phyloP scores from a whole-genome alignment of 2,888 invertebrate species.

The Furcula furcula region DNA sequence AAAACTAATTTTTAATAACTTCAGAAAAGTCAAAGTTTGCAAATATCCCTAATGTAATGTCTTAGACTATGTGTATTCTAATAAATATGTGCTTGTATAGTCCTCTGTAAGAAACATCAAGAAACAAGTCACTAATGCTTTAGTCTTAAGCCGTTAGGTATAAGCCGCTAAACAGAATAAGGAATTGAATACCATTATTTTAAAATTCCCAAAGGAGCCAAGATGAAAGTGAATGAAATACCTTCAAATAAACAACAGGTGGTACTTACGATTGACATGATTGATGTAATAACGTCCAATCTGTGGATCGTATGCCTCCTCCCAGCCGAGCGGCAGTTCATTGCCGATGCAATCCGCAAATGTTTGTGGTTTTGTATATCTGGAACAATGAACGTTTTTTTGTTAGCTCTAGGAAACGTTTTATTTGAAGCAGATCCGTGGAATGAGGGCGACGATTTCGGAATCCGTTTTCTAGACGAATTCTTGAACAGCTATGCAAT shows the following conservation, averaged over 20 bases:
- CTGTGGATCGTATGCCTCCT: constrained; percentile 96
- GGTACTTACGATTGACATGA: constrained; percentile 95
- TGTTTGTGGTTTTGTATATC: constrained; percentile 97
- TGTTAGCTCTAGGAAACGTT: constrained; percentile 21
- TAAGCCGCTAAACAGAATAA: neutral
- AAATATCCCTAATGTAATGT: too few relatives aligned
- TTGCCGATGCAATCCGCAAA: constrained; percentile 99
- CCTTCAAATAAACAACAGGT: constrained; percentile 20
- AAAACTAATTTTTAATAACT: too few relatives aligned
- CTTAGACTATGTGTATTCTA: too few relatives aligned
- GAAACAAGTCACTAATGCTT: too few relatives aligned
- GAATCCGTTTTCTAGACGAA: constrained; percentile 7
- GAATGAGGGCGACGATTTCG: constrained; percentile 9
- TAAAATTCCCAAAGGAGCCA: too few relatives aligned
- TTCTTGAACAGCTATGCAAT: neutral
- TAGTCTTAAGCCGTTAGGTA: constrained; percentile 15
- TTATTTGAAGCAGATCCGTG: constrained; percentile 5
- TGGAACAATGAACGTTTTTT: constrained; percentile 79
- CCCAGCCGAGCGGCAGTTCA: constrained; percentile 98
- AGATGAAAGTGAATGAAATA: neutral
- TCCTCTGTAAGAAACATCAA: too few relatives aligned
- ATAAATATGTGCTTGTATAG: too few relatives aligned
- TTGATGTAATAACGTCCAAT: constrained; percentile 98
- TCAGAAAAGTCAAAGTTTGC: too few relatives aligned
- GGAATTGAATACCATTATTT: too few relatives aligned